These are phyloP conservation scores for Lordiphosa stackelbergi DNA, from an alignment of 1,140 invertebrate genomes.

Conservation along the genomic window DNA sequence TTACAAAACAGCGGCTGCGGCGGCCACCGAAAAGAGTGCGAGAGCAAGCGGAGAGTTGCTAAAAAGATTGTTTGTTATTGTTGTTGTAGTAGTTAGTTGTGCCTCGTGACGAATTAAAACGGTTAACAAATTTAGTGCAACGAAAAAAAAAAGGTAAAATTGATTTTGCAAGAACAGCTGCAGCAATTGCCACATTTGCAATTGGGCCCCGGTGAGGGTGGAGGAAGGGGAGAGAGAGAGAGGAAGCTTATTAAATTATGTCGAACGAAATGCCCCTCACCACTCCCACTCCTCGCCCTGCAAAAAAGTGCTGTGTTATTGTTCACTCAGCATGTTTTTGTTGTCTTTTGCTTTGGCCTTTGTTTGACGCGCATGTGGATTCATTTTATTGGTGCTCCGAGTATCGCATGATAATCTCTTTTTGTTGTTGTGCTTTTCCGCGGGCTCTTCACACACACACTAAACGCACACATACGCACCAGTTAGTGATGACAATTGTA, in stretches of 20 bases:
- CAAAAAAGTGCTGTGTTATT: slow-evolving; percentile 10
- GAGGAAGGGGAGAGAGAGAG: too few species aligned
- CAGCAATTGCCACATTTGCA: slow-evolving; percentile 20
- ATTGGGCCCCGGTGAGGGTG: too few species aligned
- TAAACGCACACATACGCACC: slow-evolving; percentile 5
- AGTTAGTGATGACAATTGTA: neutral
- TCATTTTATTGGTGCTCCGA: slow-evolving; percentile 70
- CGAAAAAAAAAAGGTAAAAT: neutral
- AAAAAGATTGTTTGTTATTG: slow-evolving; percentile 20
- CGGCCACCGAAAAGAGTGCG: too few species aligned
- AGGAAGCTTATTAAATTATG: neutral
- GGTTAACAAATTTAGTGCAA: slow-evolving; percentile 14
- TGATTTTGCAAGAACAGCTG: slow-evolving; percentile 23
- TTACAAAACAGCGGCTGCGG: slow-evolving; percentile 42
- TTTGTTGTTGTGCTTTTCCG: slow-evolving; percentile 58
- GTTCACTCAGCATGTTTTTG: slow-evolving; percentile 34
- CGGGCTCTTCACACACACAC: slow-evolving; percentile 10
- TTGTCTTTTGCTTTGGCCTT: slow-evolving; percentile 19
- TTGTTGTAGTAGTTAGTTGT: slow-evolving; percentile 7
- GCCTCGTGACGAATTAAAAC: slow-evolving; percentile 18
- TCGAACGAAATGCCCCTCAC: too few species aligned
- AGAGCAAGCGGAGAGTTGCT: too few species aligned
- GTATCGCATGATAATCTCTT: slow-evolving; percentile 70
- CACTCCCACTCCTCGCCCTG: neutral
- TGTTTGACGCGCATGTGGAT: slow-evolving; percentile 60